These are phyloP conservation scores for Cryptocephalus primarius DNA, from an alignment of 2,888 invertebrate genomes.

Conservation along the genomic window DNA sequence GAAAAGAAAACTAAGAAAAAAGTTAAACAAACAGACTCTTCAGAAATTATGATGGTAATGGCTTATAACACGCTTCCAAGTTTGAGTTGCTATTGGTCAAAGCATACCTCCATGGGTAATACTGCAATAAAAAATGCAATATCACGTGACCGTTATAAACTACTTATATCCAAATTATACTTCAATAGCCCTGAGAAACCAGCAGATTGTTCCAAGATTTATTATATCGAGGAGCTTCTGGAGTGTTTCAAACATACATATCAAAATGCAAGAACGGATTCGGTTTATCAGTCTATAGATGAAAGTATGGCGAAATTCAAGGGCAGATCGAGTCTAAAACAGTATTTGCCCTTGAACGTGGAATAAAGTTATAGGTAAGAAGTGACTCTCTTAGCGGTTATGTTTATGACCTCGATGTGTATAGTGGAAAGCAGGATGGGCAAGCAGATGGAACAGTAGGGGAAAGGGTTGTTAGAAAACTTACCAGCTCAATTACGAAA, in stretches of 20 bases:
- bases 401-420: conserved; percentile 11
- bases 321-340: not conserved
- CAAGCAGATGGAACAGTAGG: conserved; percentile 2
- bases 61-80: not conserved
- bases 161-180: conserved; percentile 3
- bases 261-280: not conserved
- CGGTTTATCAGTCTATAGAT: not conserved
- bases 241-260: conserved; percentile 2
- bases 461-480: conserved; percentile 4
- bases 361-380: conserved; percentile 10
- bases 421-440: conserved; percentile 8
- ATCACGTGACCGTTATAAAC: conserved; percentile 1
- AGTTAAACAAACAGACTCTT: not conserved
- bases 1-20: not conserved
- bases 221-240: conserved; percentile 3
- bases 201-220: not conserved
- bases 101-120: conserved; percentile 1
- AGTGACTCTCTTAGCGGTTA: conserved; percentile 10
- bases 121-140: conserved; percentile 3
- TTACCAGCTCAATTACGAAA: not conserved
- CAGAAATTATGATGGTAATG: not conserved
- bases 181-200: conserved; percentile 1
- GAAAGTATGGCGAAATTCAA: conserved; percentile 2
- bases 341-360: conserved; percentile 6
- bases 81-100: not conserved